These are phyloP conservation scores for Empidonax traillii DNA, from an alignment of 2,113 vertebrate species.

Conservation along the genomic window DNA sequence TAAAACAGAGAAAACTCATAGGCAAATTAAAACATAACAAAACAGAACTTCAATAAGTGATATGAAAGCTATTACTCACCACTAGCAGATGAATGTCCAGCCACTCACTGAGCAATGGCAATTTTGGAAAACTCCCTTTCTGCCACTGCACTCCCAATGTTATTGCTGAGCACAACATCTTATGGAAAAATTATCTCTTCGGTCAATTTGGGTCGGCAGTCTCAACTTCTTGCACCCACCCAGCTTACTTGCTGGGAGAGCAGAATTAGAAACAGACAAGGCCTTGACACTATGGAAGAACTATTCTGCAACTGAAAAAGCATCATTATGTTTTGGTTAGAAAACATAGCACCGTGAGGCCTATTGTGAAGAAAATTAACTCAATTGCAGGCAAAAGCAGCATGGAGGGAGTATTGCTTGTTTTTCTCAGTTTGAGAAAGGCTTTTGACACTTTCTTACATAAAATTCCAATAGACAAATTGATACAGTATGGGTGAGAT, in stretches of 20 bases:
- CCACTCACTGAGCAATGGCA: accelerated
- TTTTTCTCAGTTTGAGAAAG: background rate
- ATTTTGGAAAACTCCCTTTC: background rate
- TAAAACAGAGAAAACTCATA: background rate
- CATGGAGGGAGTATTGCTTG: accelerated
- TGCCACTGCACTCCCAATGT: background rate
- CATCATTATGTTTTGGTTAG: background rate
- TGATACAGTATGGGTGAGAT: background rate
- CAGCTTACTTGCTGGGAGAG: background rate
- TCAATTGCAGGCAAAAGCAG: background rate
- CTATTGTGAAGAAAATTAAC: background rate
- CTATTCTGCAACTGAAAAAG: background rate
- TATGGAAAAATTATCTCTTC: background rate
- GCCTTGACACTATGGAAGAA: background rate
- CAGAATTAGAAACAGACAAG: background rate
- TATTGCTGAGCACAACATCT: background rate
- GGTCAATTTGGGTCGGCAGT: background rate
- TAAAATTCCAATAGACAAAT: background rate
- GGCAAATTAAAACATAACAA: background rate
- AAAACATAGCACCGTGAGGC: background rate
- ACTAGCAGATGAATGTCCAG: background rate
- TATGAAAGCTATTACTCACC: background rate
- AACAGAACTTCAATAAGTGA: background rate
- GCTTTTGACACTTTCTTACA: background rate
- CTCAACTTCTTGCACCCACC: background rate